Evolutionary conservation across 2,113 vertebrate species (phyloP).

Genomic region (Bothrops jararaca): DNA sequence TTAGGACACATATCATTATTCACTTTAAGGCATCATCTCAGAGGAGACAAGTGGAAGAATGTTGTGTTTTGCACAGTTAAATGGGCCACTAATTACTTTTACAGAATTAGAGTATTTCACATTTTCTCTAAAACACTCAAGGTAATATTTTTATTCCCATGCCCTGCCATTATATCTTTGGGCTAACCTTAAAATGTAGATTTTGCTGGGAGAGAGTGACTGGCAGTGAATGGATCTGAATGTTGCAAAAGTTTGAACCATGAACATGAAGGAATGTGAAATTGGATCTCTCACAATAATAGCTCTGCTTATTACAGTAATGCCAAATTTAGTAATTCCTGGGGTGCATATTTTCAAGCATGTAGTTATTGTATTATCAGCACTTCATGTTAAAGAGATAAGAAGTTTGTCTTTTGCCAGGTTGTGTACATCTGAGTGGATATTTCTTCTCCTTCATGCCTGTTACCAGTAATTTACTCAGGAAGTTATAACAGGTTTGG

Average conservation of each 20-base stretch:
- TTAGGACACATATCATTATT: not conserved
- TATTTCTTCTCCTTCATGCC: not conserved
- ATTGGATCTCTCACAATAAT: not conserved
- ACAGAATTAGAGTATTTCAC: not conserved
- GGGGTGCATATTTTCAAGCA: not conserved
- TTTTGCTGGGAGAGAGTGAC: not conserved
- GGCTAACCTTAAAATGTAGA: not conserved
- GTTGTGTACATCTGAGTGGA: not conserved
- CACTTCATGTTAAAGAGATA: not conserved
- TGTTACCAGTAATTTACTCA: not conserved
- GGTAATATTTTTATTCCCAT: not conserved
- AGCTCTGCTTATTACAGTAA: not conserved
- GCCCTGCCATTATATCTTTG: not conserved
- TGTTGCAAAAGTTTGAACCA: not conserved
- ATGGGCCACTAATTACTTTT: not conserved
- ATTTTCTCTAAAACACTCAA: not conserved
- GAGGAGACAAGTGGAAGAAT: conserved; percentile 37
- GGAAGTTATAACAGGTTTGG: not conserved
- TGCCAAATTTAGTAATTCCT: not conserved
- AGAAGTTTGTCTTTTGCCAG: not conserved
- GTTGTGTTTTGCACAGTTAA: not conserved
- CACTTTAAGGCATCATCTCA: conserved; percentile 32
- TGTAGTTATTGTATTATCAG: too few relatives aligned
- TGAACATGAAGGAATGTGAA: not conserved
- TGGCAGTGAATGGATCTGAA: not conserved